These are phyloP conservation scores for Amphipoea oculea DNA, from an alignment of 2,888 invertebrate species.

Conservation along the genomic window DNA sequence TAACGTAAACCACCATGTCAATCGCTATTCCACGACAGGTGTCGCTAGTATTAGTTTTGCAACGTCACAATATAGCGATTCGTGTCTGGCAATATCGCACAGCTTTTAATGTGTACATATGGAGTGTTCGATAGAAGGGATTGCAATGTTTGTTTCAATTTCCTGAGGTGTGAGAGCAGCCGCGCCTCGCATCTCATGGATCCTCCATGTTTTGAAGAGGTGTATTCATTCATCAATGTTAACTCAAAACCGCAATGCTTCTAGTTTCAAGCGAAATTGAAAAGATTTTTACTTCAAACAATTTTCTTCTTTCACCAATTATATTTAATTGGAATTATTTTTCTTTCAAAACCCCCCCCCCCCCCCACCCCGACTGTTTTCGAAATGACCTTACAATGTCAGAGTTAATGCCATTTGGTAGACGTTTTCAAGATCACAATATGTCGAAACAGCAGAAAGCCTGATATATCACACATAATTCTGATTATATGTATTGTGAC, in stretches of 20 bases:
- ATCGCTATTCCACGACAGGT: too few species aligned
- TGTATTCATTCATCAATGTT: slow-evolving; percentile 60
- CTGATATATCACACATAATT: neutral
- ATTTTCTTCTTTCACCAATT: neutral
- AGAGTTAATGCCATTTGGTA: neutral
- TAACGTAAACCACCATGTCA: too few species aligned
- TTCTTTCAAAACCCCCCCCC: too few species aligned
- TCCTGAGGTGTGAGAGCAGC: slow-evolving; percentile 79
- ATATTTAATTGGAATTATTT: slow-evolving; percentile 1
- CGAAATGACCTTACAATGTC: neutral
- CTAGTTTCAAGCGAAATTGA: slow-evolving; percentile 13
- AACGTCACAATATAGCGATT: too few species aligned
- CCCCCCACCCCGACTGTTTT: neutral
- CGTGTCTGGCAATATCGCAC: slow-evolving; percentile 51
- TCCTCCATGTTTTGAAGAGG: slow-evolving; percentile 65
- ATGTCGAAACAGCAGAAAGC: neutral
- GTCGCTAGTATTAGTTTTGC: too few species aligned
- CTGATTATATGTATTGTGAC: neutral
- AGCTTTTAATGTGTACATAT: slow-evolving; percentile 73
- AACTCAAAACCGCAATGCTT: slow-evolving; percentile 24
- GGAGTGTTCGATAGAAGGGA: slow-evolving; percentile 76
- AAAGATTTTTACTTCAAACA: neutral
- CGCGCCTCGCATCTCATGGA: slow-evolving; percentile 78
- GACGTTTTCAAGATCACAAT: neutral
- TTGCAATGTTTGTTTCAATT: slow-evolving; percentile 89